Percentiles rank a stretch among this genome's conserved stretches.
These are phyloP conservation scores for Tiphia femorata DNA, from an alignment of 2,888 invertebrate species.

Conservation along the genomic window DNA sequence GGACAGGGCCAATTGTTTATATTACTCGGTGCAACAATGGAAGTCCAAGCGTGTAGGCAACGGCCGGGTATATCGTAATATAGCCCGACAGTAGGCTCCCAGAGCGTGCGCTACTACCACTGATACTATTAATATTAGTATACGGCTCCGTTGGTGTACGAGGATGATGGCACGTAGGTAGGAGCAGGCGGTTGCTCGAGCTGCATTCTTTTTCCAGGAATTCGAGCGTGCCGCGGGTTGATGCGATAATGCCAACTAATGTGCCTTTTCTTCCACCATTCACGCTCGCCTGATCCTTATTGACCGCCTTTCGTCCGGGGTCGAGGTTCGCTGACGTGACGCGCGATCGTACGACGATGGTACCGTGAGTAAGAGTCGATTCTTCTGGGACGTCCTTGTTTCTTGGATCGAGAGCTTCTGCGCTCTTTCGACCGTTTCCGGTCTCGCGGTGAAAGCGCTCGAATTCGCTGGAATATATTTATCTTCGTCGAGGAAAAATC, in stretches of 20 bases:
- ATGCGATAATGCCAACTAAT: conserved; percentile 51
- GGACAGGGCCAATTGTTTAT: conserved; percentile 69
- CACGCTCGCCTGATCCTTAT: conserved; percentile 52
- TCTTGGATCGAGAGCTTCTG: too few species aligned
- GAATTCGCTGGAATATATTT: too few species aligned
- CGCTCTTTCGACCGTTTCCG: too few species aligned
- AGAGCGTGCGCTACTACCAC: too few species aligned
- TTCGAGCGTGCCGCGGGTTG: conserved; percentile 58
- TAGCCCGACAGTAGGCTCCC: conserved; percentile 9
- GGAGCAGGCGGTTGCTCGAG: conserved; percentile 18
- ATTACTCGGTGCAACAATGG: conserved; percentile 65
- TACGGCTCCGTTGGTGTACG: too few species aligned
- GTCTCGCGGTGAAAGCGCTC: too few species aligned
- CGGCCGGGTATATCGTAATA: conserved; percentile 44
- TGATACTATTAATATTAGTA: conserved; percentile 34
- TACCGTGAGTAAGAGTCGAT: not conserved
- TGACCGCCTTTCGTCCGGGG: conserved; percentile 21
- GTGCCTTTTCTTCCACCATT: conserved; percentile 49
- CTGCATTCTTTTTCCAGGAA: conserved; percentile 59
- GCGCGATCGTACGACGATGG: conserved; percentile 17
- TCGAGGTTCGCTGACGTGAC: too few species aligned
- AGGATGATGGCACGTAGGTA: too few species aligned
- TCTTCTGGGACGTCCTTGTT: too few species aligned
- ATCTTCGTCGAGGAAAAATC: too few species aligned
- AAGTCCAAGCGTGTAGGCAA: conserved; percentile 49